Evolutionary conservation across 1,140 invertebrate genomes (phyloP).

Genomic region (Lepidotrigona ventralis): DNA sequence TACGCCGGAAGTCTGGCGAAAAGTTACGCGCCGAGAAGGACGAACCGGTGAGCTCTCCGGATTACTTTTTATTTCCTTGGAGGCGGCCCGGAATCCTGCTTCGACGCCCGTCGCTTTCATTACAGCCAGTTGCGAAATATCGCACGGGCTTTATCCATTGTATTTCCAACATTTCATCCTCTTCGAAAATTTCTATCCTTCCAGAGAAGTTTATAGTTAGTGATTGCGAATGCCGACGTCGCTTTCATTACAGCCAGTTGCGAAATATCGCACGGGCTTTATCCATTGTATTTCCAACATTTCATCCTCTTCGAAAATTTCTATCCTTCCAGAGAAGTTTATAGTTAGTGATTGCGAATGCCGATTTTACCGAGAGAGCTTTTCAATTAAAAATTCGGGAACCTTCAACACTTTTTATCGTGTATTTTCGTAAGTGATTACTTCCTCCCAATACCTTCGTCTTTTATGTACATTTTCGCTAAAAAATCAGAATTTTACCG

Average conservation of each 20-base stretch:
- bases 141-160: background rate
- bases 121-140: slow-evolving; percentile 17
- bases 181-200: background rate
- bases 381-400: background rate
- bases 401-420: too few relatives aligned
- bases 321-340: background rate
- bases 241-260: slow-evolving; percentile 25
- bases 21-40: background rate
- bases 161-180: too few relatives aligned
- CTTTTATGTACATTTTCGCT: background rate
- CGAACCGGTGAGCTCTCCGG: background rate
- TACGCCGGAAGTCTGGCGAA: background rate
- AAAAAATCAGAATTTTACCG: background rate
- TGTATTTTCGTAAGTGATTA: background rate
- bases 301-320: background rate
- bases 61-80: slow-evolving; percentile 17
- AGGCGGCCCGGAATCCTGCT: background rate
- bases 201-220: background rate
- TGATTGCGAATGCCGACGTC: background rate
- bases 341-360: background rate
- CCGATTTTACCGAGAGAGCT: background rate
- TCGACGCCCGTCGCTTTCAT: background rate
- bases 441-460: background rate
- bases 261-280: background rate
- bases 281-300: background rate